Base-by-base conservation (phyloP, 2,113 vertebrate species). In the Paradoxurus hermaphroditus region DNA sequence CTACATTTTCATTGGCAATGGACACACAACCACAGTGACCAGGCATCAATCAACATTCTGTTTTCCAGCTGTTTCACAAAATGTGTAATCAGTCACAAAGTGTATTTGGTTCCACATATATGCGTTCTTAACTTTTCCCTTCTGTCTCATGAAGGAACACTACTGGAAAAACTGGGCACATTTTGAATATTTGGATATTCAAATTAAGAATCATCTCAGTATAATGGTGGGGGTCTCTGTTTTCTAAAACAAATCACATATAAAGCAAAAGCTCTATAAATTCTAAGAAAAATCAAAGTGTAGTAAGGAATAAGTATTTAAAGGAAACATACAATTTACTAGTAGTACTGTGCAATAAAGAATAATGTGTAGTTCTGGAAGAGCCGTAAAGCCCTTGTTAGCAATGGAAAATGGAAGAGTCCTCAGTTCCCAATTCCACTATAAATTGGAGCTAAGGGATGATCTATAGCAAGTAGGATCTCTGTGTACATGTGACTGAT, bases 1-100 rank as follows among this genome's bases (percentile, higher is more conserved):
- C 44, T 85, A 78, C 70, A 88, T 96, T 97, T 97, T 77, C 29
- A 31, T 86, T 97, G 96, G 87, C 91, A 77, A 31, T 15, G 63
- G 41, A 67, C 19, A 70, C 14, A 46, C 15, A 86, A 86, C 53
- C 81, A 63, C 86, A 72, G 56, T 95, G 51, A 85, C n/a, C 16
- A 49, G 51, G 34, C 86, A 84, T 91, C 51, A 92, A n/a, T 95
- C 81, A 96, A 44, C 59, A 92, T 95, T 90, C 12, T 84, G 39
- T 68, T 91, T 95, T 95, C 90, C 29, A 75, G 70, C 36, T 86
- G 23, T 95, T 96, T 92, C 44, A 44, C 23, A 77, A n/a, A 87
- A 88, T 91, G 41, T 96, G 53, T 79, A 81, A 68, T 59, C 68
- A 87, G 41, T 79, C 70, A 91, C 19, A 75, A 89, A 94, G 31